phyloP scores from a whole-genome alignment of 2,113 vertebrate genomes.

The Microtus montanus region DNA sequence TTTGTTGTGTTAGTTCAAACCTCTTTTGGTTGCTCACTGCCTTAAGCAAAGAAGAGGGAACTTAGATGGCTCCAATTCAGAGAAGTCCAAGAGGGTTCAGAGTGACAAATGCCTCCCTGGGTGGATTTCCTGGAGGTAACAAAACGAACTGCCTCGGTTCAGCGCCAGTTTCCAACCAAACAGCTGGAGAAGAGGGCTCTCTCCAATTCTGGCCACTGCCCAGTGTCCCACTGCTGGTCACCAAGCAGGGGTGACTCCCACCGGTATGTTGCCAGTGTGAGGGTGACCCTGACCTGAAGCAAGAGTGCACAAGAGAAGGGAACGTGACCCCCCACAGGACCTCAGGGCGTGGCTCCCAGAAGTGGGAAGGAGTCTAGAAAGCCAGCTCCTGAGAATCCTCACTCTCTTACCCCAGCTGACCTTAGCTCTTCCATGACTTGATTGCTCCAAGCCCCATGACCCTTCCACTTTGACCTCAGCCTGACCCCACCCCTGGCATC shows the following conservation, averaged over 20 bases:
- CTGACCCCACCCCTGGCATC: neutral
- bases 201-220: rapidly evolving
- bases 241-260: neutral
- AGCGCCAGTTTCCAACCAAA: rapidly evolving
- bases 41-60: neutral
- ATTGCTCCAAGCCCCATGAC: neutral
- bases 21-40: neutral
- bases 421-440: neutral
- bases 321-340: neutral
- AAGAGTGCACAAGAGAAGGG: neutral
- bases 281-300: neutral
- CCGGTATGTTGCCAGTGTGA: no score
- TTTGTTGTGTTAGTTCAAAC: no score
- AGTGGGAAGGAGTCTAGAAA: neutral
- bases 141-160: rapidly evolving
- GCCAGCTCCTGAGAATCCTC: neutral
- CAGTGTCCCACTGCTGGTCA: rapidly evolving
- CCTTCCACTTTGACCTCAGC: neutral
- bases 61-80: neutral
- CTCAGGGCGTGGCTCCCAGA: neutral
- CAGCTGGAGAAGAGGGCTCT: rapidly evolving
- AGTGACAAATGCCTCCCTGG: neutral
- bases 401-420: neutral
- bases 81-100: neutral
- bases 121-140: neutral